Evolutionary conservation across 2,797 vertebrate genomes (phyloP).

Genomic region (Muscicapa comitata): DNA sequence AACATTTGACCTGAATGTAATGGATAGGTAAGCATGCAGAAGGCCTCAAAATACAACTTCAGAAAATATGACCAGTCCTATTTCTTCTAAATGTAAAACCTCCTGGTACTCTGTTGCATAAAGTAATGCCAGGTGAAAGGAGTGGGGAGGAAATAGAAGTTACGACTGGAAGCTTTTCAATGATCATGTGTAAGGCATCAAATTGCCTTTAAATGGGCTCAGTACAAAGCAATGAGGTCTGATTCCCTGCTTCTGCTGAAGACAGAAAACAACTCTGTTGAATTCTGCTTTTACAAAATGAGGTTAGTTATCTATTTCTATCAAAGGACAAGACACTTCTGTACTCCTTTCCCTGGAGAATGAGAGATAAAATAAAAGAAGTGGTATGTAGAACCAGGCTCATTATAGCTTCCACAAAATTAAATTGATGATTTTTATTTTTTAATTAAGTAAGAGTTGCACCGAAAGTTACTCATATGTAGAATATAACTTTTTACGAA

Average conservation of each 20-base stretch:
- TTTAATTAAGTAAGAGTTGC: background rate
- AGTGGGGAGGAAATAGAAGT: background rate
- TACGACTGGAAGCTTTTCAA: background rate
- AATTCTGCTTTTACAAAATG: conserved; percentile 41
- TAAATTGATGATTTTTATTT: background rate
- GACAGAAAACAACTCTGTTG: conserved; percentile 50
- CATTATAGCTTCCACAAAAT: conserved; percentile 8
- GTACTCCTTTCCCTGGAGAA: conserved; percentile 30
- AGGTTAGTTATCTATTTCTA: conserved; percentile 44
- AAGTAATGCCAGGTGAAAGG: background rate
- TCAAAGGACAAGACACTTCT: conserved; percentile 54
- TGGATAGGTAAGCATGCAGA: background rate
- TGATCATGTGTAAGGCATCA: background rate
- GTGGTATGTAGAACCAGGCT: background rate
- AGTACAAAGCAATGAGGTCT: conserved; percentile 1
- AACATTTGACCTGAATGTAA: background rate
- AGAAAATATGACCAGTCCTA: background rate
- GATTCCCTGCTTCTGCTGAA: conserved; percentile 31
- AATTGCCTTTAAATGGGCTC: background rate
- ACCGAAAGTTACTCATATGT: background rate
- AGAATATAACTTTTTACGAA: background rate
- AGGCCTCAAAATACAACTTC: background rate
- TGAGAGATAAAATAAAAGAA: conserved; percentile 4
- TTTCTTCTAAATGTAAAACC: background rate
- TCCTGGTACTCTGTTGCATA: background rate